These are phyloP conservation scores for Muscicapa striata DNA, from an alignment of 2,797 vertebrate genomes.

Conservation along the genomic window DNA sequence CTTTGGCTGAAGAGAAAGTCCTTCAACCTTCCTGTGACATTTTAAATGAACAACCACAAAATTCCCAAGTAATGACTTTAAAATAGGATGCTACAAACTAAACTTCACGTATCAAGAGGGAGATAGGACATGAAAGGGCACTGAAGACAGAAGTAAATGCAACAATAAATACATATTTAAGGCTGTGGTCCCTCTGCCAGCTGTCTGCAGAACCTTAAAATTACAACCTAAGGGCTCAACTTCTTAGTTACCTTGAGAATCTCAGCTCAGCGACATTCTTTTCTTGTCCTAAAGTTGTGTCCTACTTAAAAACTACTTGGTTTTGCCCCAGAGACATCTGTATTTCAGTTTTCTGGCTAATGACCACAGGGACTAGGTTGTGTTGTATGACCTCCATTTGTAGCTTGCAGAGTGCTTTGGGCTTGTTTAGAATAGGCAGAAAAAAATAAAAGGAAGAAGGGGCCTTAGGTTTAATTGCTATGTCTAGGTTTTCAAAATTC, in stretches of 20 bases:
- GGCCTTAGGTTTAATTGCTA: conserved; percentile 9
- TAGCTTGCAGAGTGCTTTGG: background rate
- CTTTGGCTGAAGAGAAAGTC: background rate
- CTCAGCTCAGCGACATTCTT: conserved; percentile 20
- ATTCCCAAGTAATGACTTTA: background rate
- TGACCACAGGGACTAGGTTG: conserved; percentile 56
- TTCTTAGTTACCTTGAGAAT: conserved; percentile 24
- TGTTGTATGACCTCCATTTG: conserved; percentile 29
- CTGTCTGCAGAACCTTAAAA: background rate
- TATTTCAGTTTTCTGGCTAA: conserved; percentile 64
- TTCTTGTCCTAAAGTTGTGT: conserved; percentile 48
- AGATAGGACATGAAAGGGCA: background rate
- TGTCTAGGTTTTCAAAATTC: background rate
- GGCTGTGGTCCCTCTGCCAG: background rate
- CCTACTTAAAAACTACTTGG: conserved; percentile 59
- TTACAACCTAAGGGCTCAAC: background rate
- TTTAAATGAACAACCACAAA: background rate
- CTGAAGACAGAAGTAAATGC: background rate
- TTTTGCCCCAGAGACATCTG: conserved; percentile 56
- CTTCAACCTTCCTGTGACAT: background rate
- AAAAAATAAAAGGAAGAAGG: conserved; percentile 15
- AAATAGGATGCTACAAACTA: background rate
- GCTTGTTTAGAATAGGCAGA: background rate
- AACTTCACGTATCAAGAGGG: background rate
- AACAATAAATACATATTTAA: background rate